Evolutionary conservation across 2,797 vertebrate genomes (phyloP).

Genomic region (Lacerta agilis): DNA sequence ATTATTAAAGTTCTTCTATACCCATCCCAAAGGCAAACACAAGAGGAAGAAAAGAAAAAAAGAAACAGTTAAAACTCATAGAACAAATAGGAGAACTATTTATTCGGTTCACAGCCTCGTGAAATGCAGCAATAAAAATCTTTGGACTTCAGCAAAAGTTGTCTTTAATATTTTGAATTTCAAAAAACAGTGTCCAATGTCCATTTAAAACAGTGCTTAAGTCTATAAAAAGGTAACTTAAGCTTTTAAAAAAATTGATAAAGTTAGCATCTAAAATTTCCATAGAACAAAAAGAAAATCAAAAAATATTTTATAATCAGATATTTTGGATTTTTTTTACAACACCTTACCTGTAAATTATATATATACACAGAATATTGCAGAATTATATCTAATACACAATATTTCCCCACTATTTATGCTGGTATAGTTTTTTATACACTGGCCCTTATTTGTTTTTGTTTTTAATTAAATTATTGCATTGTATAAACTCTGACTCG

Average conservation of each 20-base stretch:
- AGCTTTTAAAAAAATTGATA: slow-evolving; percentile 71
- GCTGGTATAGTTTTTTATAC: slow-evolving; percentile 96
- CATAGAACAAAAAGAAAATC: slow-evolving; percentile 66
- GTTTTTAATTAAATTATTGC: slow-evolving; percentile 92
- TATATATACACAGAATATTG: slow-evolving; percentile 90
- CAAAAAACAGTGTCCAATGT: slow-evolving; percentile 83
- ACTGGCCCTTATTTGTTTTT: slow-evolving; percentile 87
- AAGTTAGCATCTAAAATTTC: slow-evolving; percentile 79
- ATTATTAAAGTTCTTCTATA: slow-evolving; percentile 24
- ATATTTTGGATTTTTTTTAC: slow-evolving; percentile 85
- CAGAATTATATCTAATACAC: slow-evolving; percentile 88
- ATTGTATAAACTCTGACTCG: slow-evolving; percentile 79
- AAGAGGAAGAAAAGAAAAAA: slow-evolving; percentile 72
- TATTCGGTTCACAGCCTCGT: slow-evolving; percentile 96
- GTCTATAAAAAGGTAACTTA: slow-evolving; percentile 79
- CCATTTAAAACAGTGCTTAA: slow-evolving; percentile 80
- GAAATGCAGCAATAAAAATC: slow-evolving; percentile 99
- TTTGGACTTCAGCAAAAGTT: slow-evolving; percentile 96
- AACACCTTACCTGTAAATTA: slow-evolving; percentile 85
- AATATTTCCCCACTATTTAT: slow-evolving; percentile 86
- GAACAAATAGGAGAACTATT: slow-evolving; percentile 90
- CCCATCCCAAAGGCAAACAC: slow-evolving; percentile 60
- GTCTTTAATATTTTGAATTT: slow-evolving; percentile 81
- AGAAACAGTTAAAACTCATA: slow-evolving; percentile 81
- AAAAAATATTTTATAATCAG: slow-evolving; percentile 81